phyloP scores from a whole-genome alignment of 1,140 invertebrate species.

The Leptonema lineaticorne region DNA sequence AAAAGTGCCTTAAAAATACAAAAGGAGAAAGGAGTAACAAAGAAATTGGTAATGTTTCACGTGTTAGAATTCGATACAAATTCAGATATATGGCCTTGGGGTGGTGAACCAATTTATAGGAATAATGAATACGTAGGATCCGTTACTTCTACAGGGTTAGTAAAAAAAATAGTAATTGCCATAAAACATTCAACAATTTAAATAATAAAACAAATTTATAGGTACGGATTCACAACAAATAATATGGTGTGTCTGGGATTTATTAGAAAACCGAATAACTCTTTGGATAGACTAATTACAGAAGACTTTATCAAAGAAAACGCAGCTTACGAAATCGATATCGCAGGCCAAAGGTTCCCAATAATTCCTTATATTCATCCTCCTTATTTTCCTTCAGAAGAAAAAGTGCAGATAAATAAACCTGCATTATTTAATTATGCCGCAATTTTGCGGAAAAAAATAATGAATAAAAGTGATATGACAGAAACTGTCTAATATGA shows the following conservation, averaged over 20 bases:
- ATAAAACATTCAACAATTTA: not conserved
- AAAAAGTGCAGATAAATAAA: not conserved
- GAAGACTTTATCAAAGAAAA: conserved; percentile 64
- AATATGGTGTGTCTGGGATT: conserved; percentile 68
- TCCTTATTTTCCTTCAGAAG: conserved; percentile 43
- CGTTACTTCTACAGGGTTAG: conserved; percentile 74
- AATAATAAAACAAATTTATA: conserved; percentile 50
- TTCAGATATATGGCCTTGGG: conserved; percentile 78
- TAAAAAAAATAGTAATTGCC: conserved; percentile 19
- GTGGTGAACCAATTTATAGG: conserved; percentile 76
- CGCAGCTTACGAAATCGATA: conserved; percentile 67
- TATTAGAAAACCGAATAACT: conserved; percentile 53
- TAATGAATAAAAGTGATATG: too few species aligned
- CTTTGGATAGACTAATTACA: conserved; percentile 52
- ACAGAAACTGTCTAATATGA: too few species aligned
- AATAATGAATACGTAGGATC: conserved; percentile 71
- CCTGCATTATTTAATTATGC: too few species aligned
- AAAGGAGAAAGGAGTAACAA: conserved; percentile 67
- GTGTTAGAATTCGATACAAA: conserved; percentile 73
- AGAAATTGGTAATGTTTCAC: conserved; percentile 70
- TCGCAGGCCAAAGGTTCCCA: conserved; percentile 63
- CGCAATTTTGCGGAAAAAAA: too few species aligned
- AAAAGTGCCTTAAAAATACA: conserved; percentile 70
- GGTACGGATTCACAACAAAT: conserved; percentile 66
- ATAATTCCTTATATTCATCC: conserved; percentile 64